Base-by-base conservation (phyloP, 2,113 vertebrate species). In the Rhegmatorhina hoffmannsi region DNA sequence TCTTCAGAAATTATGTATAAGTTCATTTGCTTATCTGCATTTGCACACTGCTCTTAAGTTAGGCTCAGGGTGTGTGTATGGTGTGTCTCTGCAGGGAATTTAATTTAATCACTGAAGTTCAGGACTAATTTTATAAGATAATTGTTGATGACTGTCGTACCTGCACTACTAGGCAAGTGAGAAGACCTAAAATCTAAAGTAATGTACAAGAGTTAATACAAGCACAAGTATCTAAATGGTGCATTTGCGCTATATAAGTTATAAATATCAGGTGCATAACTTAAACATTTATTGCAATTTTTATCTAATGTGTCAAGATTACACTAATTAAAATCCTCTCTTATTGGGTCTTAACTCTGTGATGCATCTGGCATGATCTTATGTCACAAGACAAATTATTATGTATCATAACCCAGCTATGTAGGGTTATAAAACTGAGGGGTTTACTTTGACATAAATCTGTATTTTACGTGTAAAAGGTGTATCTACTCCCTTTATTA, bases 401-500 rank as follows among this genome's bases (percentile, higher is more conserved):
- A 49, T 76, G 34, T 53, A 50, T 73, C 34, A 13, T 58, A 92
- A 24, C 40, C 34, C 31, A 92, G 36, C 29, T 90, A 52, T 52
- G 49, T 59, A 84, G 49, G 43, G 19, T 87, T 83, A 92, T 87
- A 96, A 87, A 84, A 67, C 52, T 15, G 70, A 44, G 31, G 23
- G 2, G 5, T 50, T 66, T 90, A 31, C 88, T 88, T 38, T 56
- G 26, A 76, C 72, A 95, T 97, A 95, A 89, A 95, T 95, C 91
- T 94, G 43, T 49, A 79, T 91, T 96, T 94, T 84, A 92, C 82
- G 84, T 40, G 56, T 76, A 64, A 94, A 73, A 96, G 47, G 64
- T 85, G 59, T 78, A 92, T 94, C 70, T 91, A 77, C 68, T 91
- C 77, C 73, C 82, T 97, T 96, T 95, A 93, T 77, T 79, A 53